Evolutionary conservation across 2,113 vertebrate genomes (phyloP), one percentile per base, ranked within the genome.

Genomic region (Calyptomena viridis): DNA sequence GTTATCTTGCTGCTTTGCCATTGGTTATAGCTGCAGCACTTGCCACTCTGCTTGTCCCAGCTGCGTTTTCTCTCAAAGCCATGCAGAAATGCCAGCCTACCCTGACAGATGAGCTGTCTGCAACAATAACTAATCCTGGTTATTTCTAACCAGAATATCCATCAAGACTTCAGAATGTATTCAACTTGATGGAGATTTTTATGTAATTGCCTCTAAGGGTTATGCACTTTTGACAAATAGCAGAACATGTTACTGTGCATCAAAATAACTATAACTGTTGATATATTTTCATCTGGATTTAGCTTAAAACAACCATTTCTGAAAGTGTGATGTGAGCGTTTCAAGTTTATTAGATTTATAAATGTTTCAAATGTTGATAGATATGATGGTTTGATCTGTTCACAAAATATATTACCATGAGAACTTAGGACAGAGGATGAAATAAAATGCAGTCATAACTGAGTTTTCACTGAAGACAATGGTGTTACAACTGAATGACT

Each of bases 231-330:
- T 39, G 7, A 77, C 52, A 95, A 83, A 82, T 27, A 67, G 58
- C 66, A 69, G 20, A 82, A 9, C 11, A 59, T 78, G 85, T 49
- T 66, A 76, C 55, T 40, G 56, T 73, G 60, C 39, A 92, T 16
- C 42, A 77, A 89, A 92, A 62, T 94, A 87, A 46, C 24, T 79
- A 75, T 37, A 94, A 55, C 37, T 83, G 25, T 42, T 16, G 42
- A 95, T 94, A 92, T 96, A 84, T 96, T 96, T 95, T 95, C 33
- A 73, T 89, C 81, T 53, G 37, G 68, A 84, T 95, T 96, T 85
- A 94, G 40, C 59, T 93, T 95, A 93, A 96, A 97, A 92, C 31
- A 95, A 95, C 85, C 94, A 89, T 90, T 96, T 91, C 62, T 93
- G 67, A 90, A 94, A 94, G 21, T 37, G 63, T 84, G 62, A 93